Evolutionary conservation across 2,888 invertebrate genomes (phyloP).

Genomic region (Acanthacorydalis orientalis): DNA sequence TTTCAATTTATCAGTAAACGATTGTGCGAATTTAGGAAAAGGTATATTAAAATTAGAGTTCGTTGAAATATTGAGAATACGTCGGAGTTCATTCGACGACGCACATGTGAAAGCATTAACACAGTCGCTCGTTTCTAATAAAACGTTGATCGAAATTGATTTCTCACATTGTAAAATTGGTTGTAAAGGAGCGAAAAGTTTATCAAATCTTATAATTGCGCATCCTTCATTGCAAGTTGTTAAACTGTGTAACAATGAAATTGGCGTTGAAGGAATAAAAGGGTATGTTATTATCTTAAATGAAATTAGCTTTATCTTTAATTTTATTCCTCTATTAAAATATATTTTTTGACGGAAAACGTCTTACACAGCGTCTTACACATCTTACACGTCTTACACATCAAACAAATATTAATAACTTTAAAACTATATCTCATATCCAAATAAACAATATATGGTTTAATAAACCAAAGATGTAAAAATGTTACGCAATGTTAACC

Average conservation of each 20-base stretch:
- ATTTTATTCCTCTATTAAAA: too few species aligned
- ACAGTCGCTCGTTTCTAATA: constrained; percentile 30
- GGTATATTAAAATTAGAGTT: constrained; percentile 30
- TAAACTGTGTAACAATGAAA: constrained; percentile 36
- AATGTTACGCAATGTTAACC: too few species aligned
- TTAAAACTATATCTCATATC: too few species aligned
- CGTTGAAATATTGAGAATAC: constrained; percentile 35
- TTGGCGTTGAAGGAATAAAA: constrained; percentile 34
- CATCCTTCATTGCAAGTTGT: constrained; percentile 31
- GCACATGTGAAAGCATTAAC: constrained; percentile 38
- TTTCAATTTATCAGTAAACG: constrained; percentile 41
- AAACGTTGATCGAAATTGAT: constrained; percentile 37
- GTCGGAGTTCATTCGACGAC: constrained; percentile 41
- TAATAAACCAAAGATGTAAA: too few species aligned
- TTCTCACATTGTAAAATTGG: constrained; percentile 47
- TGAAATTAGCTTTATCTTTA: too few species aligned
- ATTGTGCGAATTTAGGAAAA: constrained; percentile 37
- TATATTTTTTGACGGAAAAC: too few species aligned
- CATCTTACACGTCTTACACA: too few species aligned
- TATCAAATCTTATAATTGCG: constrained; percentile 35
- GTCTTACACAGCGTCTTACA: too few species aligned
- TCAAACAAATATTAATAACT: too few species aligned
- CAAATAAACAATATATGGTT: too few species aligned
- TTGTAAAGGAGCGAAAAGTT: constrained; percentile 42
- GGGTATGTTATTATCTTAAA: constrained; percentile 12